phyloP scores from a whole-genome alignment of 1,140 invertebrate species.

The Neodiprion lecontei region DNA sequence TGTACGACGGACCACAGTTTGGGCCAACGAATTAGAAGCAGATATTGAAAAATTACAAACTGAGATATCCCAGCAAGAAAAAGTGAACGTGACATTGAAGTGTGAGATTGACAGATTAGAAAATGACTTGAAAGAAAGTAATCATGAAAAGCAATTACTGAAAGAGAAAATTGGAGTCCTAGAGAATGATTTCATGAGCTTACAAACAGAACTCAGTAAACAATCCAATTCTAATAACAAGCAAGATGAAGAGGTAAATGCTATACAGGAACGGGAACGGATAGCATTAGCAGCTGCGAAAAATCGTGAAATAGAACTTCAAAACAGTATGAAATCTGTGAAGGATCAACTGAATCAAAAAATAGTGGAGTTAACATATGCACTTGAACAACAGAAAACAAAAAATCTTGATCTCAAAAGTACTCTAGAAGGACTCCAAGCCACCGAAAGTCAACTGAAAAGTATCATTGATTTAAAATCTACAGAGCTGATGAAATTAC shows the following conservation, averaged over 20 bases:
- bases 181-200: constrained; percentile 38
- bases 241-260: constrained; percentile 25
- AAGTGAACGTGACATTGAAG: constrained; percentile 23
- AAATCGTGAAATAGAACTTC: constrained; percentile 42
- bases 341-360: constrained; percentile 35
- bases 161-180: constrained; percentile 39
- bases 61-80: constrained; percentile 36
- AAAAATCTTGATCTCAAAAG: constrained; percentile 41
- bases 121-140: constrained; percentile 29
- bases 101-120: constrained; percentile 24
- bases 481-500: constrained; percentile 34
- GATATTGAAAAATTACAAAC: constrained; percentile 49
- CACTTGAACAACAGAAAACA: constrained; percentile 35
- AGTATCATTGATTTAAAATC: constrained; percentile 41
- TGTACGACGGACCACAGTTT: constrained; percentile 37
- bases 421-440: constrained; percentile 42
- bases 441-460: constrained; percentile 39
- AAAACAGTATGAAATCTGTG: constrained; percentile 36
- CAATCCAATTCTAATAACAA: constrained; percentile 20
- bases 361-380: constrained; percentile 33
- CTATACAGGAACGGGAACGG: constrained; percentile 42
- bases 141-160: constrained; percentile 43
- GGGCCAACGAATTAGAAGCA: constrained; percentile 44
- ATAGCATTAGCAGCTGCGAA: constrained; percentile 26
- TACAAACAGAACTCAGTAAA: constrained; percentile 44